phyloP scores from a whole-genome alignment of 2,113 vertebrate genomes.

The Nothoprocta pentlandii region DNA sequence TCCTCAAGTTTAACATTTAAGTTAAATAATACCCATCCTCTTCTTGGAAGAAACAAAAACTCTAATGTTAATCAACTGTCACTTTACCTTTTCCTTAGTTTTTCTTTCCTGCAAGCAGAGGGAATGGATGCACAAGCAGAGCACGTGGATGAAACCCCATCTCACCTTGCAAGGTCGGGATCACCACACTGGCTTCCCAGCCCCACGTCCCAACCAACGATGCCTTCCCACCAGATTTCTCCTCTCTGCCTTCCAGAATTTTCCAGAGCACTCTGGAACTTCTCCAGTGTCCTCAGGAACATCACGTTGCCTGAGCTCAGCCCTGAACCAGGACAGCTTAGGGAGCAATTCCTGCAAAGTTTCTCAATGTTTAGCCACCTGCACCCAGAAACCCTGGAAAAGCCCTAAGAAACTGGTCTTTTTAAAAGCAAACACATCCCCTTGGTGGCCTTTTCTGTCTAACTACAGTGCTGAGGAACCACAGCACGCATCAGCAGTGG shows the following conservation, averaged over 20 bases:
- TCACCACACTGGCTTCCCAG: neutral
- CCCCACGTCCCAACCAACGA: neutral
- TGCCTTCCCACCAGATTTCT: neutral
- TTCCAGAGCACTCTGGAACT: neutral
- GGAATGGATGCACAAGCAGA: neutral
- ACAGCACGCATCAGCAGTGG: accelerated
- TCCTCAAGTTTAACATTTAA: neutral
- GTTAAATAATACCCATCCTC: neutral
- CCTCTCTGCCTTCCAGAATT: neutral
- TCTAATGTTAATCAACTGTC: neutral
- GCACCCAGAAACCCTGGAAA: neutral
- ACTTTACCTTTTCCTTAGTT: neutral
- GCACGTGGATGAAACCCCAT: neutral
- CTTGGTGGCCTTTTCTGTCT: neutral
- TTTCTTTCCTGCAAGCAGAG: neutral
- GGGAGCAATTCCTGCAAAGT: neutral
- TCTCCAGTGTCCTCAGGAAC: neutral
- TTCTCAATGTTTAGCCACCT: neutral
- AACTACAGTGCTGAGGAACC: neutral
- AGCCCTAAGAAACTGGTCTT: neutral
- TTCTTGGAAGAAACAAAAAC: neutral
- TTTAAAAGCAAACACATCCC: neutral
- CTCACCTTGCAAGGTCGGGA: neutral
- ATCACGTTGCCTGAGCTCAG: neutral
- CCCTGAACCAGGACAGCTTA: neutral